Evolutionary conservation across 2,113 vertebrate species (phyloP).

Genomic region (Lates calcarifer): DNA sequence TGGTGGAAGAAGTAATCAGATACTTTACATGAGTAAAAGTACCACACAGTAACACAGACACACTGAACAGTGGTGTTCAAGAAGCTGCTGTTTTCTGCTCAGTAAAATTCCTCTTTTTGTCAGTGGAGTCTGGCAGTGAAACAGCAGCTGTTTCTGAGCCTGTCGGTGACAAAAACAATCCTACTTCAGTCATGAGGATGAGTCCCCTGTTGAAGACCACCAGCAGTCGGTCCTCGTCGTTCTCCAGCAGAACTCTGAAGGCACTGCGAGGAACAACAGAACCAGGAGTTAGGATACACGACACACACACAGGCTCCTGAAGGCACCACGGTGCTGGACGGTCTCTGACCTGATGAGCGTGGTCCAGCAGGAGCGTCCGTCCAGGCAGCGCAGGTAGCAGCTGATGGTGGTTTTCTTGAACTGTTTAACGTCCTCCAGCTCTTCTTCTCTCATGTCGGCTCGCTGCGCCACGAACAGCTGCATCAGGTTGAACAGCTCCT

Average conservation of each 20-base stretch:
- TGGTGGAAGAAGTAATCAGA: too few relatives aligned
- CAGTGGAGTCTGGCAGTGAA: too few relatives aligned
- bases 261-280: slow-evolving; percentile 86
- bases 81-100: too few relatives aligned
- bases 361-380: slow-evolving; percentile 99
- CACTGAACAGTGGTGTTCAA: too few relatives aligned
- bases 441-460: slow-evolving; percentile 96
- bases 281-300: neutral
- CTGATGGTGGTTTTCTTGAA: slow-evolving; percentile 99
- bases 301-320: neutral
- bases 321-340: too few relatives aligned
- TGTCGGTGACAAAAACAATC: too few relatives aligned
- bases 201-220: slow-evolving; percentile 98
- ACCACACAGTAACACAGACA: too few relatives aligned
- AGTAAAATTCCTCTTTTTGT: too few relatives aligned
- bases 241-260: slow-evolving; percentile 98
- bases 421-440: slow-evolving; percentile 96
- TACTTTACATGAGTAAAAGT: too few relatives aligned
- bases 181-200: slow-evolving; percentile 98
- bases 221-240: slow-evolving; percentile 97
- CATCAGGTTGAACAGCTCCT: slow-evolving; percentile 99
- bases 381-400: slow-evolving; percentile 98
- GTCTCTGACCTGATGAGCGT: slow-evolving; percentile 97
- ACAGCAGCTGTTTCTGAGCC: too few relatives aligned
- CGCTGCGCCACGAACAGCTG: slow-evolving; percentile 98